Evolutionary conservation across 2,797 vertebrate genomes (phyloP), one percentile per base, ranked within the genome.

Genomic region (Pantherophis vulpinus): DNA sequence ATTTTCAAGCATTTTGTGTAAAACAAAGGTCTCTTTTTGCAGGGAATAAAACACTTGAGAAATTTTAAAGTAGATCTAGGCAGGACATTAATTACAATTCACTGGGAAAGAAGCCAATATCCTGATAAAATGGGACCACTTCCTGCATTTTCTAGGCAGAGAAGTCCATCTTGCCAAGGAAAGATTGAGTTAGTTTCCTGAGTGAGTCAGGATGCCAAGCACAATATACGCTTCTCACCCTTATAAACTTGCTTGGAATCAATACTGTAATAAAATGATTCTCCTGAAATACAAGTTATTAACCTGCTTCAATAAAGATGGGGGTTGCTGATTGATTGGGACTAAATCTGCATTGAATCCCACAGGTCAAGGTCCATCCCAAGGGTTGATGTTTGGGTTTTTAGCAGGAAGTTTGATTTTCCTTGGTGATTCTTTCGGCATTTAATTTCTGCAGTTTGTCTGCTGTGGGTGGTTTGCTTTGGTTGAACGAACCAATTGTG

Each of bases 101-200:
- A 1, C 61, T 70, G 60, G 32, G 59, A 83, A 83, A 70, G 92
- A 74, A 88, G 94, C 88, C 91, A 88, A 93, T 90, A n/a, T 89
- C 0, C 32, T 93, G 0, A 0, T 89, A 86, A 93, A 94, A 94
- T 93, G 88, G 0, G 54, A 79, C 93, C 88, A 2, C 92, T 94
- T 89, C 88, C 60, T 93, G 90, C 94, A 89, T 96, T 88, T 93
- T 92, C 92, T 95, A 74, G 86, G 60, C 37, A 27, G 37, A 70
- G 27, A 91, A 42, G 93, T 95, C 94, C 0, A 0, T 92, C 51
- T 88, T 94, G n/a, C 91, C 9, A 14, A 58, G 47, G 42, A 23
- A 54, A 70, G 37, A 61, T 56, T 74, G 92, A 23, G 25, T 42
- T 89, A 18, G 25, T 42, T 29, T 51, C 88, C 59, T 63, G 88